Evolutionary conservation across 2,113 vertebrate genomes (phyloP).

Genomic region (Heliornis fulica): DNA sequence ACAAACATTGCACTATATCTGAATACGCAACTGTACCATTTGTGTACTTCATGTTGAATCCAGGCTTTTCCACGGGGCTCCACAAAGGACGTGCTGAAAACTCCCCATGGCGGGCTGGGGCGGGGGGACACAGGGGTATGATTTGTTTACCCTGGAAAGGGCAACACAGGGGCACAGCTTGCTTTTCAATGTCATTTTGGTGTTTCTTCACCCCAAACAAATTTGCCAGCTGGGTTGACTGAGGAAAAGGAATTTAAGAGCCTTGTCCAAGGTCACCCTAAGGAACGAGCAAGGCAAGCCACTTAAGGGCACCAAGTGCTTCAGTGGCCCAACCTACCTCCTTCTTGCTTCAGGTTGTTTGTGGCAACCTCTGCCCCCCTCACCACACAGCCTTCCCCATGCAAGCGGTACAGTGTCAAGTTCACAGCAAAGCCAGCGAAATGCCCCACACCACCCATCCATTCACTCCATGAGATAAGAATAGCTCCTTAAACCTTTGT

Average conservation of each 20-base stretch:
- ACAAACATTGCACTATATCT: conserved; percentile 11
- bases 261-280: conserved; percentile 73
- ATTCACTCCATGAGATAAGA: conserved; percentile 52
- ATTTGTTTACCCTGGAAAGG: conserved; percentile 69
- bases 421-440: conserved; percentile 49
- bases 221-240: conserved; percentile 58
- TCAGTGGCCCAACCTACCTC: conserved; percentile 1
- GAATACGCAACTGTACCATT: background rate
- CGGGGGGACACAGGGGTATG: conserved; percentile 33
- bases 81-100: conserved; percentile 45
- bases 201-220: conserved; percentile 46
- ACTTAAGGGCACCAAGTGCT: conserved; percentile 60
- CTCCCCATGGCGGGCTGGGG: background rate
- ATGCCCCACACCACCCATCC: conserved; percentile 20
- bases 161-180: conserved; percentile 54
- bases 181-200: conserved; percentile 70
- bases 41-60: conserved; percentile 41
- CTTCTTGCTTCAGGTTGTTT: conserved; percentile 59
- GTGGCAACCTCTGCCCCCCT: conserved; percentile 58
- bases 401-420: conserved; percentile 58
- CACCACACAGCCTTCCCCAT: conserved; percentile 52
- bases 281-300: conserved; percentile 64
- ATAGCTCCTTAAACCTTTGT: conserved; percentile 53
- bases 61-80: conserved; percentile 62
- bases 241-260: conserved; percentile 68